A percentile compares a stretch with the other conserved stretches of the same genome.
phyloP scores from a whole-genome alignment of 2,888 invertebrate genomes.

The Acronicta leporina region DNA sequence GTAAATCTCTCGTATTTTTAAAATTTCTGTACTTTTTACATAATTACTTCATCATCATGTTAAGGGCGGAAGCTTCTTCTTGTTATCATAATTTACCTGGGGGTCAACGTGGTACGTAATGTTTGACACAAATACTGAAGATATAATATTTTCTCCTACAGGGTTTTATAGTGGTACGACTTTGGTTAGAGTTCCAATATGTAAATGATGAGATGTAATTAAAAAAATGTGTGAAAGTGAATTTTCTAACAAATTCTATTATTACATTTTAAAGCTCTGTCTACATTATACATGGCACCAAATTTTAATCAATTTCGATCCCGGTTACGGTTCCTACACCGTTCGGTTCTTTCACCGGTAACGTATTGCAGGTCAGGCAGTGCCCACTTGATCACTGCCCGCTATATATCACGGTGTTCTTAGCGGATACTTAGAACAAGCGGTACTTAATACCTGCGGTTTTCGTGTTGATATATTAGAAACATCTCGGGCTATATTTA shows the following conservation, averaged over 20 bases:
- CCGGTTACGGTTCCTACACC: conserved; percentile 8
- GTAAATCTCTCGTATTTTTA: too few species aligned
- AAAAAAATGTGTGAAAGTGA: neutral
- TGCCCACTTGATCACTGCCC: conserved; percentile 57
- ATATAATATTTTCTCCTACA: too few species aligned
- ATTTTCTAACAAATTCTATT: too few species aligned
- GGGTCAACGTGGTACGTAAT: too few species aligned
- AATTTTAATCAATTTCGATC: conserved; percentile 31
- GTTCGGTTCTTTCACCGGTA: conserved; percentile 42
- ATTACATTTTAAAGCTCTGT: too few species aligned
- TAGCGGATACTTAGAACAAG: conserved; percentile 41
- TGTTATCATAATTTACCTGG: too few species aligned
- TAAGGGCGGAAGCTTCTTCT: too few species aligned
- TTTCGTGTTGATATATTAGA: conserved; percentile 39
- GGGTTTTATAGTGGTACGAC: too few species aligned
- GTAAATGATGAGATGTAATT: neutral
- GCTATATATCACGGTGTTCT: conserved; percentile 53
- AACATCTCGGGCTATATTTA: conserved; percentile 2
- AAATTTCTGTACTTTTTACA: too few species aligned
- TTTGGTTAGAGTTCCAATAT: too few species aligned
- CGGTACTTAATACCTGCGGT: conserved; percentile 40
- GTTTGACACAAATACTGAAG: too few species aligned
- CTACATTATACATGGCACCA: conserved; percentile 13
- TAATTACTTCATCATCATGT: too few species aligned
- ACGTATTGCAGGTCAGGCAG: conserved; percentile 53